These are phyloP conservation scores for Drosophila sechellia DNA, from an alignment of 1,140 invertebrate genomes.

Conservation along the genomic window DNA sequence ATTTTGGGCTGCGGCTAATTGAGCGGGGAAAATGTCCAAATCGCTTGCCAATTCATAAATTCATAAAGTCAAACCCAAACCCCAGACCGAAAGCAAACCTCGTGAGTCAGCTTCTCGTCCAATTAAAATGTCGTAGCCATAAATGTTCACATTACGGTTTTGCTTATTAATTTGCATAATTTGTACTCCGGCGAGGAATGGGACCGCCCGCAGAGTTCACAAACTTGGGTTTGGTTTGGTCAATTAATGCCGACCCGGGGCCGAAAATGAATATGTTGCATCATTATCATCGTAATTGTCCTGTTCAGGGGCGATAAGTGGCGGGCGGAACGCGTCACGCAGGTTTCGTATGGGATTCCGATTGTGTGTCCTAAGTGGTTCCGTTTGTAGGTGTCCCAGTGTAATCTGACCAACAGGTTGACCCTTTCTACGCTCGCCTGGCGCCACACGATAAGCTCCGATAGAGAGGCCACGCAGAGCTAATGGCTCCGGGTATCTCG, in stretches of 20 bases:
- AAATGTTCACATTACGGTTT: constrained; percentile 54
- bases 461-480: constrained; percentile 16
- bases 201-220: constrained; percentile 59
- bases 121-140: constrained; percentile 66
- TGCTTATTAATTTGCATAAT: constrained; percentile 78
- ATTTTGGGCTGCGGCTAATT: constrained; percentile 58
- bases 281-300: constrained; percentile 78
- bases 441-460: constrained; percentile 63
- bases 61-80: constrained; percentile 54
- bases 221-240: constrained; percentile 27
- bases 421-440: constrained; percentile 48
- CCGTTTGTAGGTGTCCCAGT: constrained; percentile 61
- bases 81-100: neutral
- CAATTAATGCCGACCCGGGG: constrained; percentile 60
- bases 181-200: constrained; percentile 31
- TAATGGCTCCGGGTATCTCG: constrained; percentile 52
- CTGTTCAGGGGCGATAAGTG: constrained; percentile 64
- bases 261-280: constrained; percentile 72
- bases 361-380: constrained; percentile 52
- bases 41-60: constrained; percentile 74
- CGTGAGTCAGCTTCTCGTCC: constrained; percentile 43
- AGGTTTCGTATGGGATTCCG: neutral
- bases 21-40: constrained; percentile 21
- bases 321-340: constrained; percentile 45
- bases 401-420: constrained; percentile 32